Conservation (phyloP, 2,113 vertebrate genomes). For the Pachycephala philippinensis region DNA sequence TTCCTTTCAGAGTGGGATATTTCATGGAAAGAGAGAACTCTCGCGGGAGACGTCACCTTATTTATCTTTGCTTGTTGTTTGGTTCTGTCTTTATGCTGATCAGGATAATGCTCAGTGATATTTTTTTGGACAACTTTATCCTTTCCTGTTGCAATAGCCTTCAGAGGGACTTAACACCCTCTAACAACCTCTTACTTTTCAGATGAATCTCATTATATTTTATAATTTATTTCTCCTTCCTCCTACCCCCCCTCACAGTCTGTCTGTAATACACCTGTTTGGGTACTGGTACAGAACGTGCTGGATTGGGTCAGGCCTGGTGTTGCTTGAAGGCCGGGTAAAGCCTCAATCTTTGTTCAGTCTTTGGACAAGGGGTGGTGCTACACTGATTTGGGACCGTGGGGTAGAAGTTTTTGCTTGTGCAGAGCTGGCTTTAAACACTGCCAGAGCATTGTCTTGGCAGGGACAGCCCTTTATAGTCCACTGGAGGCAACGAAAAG, state of each 20-base stretch:
- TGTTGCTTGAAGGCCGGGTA: not conserved
- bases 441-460: not conserved
- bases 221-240: not conserved
- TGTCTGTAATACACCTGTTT: not conserved
- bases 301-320: not conserved
- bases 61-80: not conserved
- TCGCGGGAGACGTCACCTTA: not conserved
- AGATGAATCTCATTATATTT: not conserved
- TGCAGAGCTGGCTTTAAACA: not conserved
- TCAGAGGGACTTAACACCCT: not conserved
- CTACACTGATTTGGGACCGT: not conserved
- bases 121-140: not conserved
- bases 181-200: not conserved
- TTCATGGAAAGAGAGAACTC: not conserved
- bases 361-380: not conserved
- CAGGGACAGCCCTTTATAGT: not conserved
- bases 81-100: not conserved
- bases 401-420: not conserved
- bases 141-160: not conserved
- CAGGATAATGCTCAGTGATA: not conserved
- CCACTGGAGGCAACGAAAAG: not conserved
- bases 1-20: not conserved
- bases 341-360: not conserved
- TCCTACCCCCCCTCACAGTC: not conserved
- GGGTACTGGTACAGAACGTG: not conserved